Evolutionary conservation across 2,888 invertebrate genomes (phyloP), one percentile per base, ranked within the genome.

Genomic region (Agonum fuliginosum): DNA sequence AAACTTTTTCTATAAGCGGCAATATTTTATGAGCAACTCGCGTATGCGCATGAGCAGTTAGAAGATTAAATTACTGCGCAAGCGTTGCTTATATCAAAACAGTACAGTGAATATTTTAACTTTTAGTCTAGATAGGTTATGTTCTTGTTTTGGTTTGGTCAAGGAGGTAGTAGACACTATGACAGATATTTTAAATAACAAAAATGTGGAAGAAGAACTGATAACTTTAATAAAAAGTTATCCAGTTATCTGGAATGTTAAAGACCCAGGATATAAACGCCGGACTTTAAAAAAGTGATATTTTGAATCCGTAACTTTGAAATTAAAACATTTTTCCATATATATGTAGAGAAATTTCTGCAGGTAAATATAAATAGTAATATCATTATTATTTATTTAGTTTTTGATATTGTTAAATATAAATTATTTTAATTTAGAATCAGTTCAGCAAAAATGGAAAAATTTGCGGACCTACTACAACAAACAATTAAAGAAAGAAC

Each of bases 401-500:
- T n/a, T n/a, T n/a, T n/a, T n/a, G n/a, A n/a, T n/a, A n/a, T n/a
- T n/a, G n/a, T n/a, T n/a, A n/a, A n/a, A n/a, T n/a, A n/a, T n/a
- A n/a, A n/a, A n/a, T n/a, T n/a, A n/a, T n/a, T n/a, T n/a, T n/a
- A n/a, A n/a, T 14, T 43, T 14, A 43, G 43, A 43, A 43, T n/a
- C 43, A 12, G 43, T 17, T 14, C 43, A 43, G 14, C n/a, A 6
- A 43, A 43, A 43, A 43, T 43, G 43, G 43, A 43, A 14, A 14
- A 62, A 30, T 24, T 27, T 62, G 30, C 22, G 62, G 17, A 30
- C 27, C 5, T 62, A 62, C 10, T 62, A 24, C 62, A 24, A 62
- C 14, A 62, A 62, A 27, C 62, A 62, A 62, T 24, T 62, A 24
- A 62, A 62, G 24, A 62, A 27, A 30, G 22, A 62, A 62, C 24